Base-by-base conservation (phyloP, 2,113 vertebrate species). In the Embiotoca jacksoni region DNA sequence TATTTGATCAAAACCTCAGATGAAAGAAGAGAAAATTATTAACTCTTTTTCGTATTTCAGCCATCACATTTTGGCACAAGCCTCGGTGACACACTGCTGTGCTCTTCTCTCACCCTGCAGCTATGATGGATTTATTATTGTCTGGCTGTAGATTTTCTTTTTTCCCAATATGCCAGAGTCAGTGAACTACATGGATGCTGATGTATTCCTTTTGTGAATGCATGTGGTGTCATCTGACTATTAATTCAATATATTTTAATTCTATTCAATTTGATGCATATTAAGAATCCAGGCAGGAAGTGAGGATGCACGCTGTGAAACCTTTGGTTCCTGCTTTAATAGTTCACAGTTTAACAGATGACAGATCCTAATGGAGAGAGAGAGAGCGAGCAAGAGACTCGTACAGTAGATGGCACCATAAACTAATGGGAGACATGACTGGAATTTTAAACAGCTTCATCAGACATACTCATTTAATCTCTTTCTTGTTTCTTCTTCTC, bases 391-490 rank as follows among this genome's bases (percentile, higher is more conserved):
- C 14, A 36, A 54, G 32, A 33, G 10, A 31, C 2, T 50, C 49
- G 59, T 23, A 68, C 92, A 91, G 85, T 84, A 92, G 92, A 82
- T 90, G 92, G 90, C 93, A 82, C 72, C 41, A 84, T 75, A 56
- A 87, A 73, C 69, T 35, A 71, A 85, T 47, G 59, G n/a, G 23
- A 62, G 33, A 67, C 84, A 71, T 60, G 75, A 76, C 50, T 56
- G 52, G 83, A 86, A 88, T 88, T 39, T 72, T 57, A 88, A 88
- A 60, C 76, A 81, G 68, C 9, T 33, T 16, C 6, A 47, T 44
- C 41, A 44, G 10, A 13, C 39, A 8, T 8, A 2, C 41, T 13
- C 7, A 44, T 6, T 10, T 31, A 65, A 31, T 56, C 49, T 6
- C 23, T 63, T 41, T 53, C 14, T 65, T 53, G 35, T 54, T 72